phyloP scores from a whole-genome alignment of 2,888 invertebrate genomes.

The Beris chalybata region DNA sequence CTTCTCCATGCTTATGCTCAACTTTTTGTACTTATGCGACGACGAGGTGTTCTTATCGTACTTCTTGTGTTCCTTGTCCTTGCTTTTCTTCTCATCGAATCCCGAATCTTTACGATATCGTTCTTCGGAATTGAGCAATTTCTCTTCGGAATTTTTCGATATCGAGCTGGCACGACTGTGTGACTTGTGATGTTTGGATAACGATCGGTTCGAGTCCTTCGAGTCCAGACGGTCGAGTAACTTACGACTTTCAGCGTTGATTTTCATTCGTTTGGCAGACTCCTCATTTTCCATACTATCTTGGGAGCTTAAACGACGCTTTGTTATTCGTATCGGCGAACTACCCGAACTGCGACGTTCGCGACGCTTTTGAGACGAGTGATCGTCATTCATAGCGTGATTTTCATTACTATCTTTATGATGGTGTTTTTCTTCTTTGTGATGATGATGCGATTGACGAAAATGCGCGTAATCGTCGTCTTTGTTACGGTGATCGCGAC shows the following conservation, averaged over 20 bases:
- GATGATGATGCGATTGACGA: slow-evolving; percentile 39
- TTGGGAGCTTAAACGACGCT: slow-evolving; percentile 78
- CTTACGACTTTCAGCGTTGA: slow-evolving; percentile 60
- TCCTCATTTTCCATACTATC: slow-evolving; percentile 59
- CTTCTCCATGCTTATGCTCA: slow-evolving; percentile 44
- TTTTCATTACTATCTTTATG: slow-evolving; percentile 42
- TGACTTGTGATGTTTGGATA: slow-evolving; percentile 50
- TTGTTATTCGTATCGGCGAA: slow-evolving; percentile 55
- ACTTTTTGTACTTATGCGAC: slow-evolving; percentile 43
- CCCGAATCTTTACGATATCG: slow-evolving; percentile 47
- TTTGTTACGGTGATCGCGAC: slow-evolving; percentile 24
- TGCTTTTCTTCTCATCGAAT: slow-evolving; percentile 49
- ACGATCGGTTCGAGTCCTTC: slow-evolving; percentile 59
- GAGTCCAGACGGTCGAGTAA: slow-evolving; percentile 68
- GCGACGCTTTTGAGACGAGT: slow-evolving; percentile 27
- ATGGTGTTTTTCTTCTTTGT: slow-evolving; percentile 34
- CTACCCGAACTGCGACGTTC: slow-evolving; percentile 43
- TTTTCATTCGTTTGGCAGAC: slow-evolving; percentile 52
- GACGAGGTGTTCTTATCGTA: slow-evolving; percentile 40
- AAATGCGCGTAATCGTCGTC: slow-evolving; percentile 36
- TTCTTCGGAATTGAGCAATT: slow-evolving; percentile 26
- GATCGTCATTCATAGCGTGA: slow-evolving; percentile 40
- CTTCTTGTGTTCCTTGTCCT: slow-evolving; percentile 46
- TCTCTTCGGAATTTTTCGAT: slow-evolving; percentile 46
- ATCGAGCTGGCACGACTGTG: slow-evolving; percentile 36